These are phyloP conservation scores for Cryptomyrus ogoouensis DNA, from an alignment of 2,113 vertebrate species.

Conservation along the genomic window DNA sequence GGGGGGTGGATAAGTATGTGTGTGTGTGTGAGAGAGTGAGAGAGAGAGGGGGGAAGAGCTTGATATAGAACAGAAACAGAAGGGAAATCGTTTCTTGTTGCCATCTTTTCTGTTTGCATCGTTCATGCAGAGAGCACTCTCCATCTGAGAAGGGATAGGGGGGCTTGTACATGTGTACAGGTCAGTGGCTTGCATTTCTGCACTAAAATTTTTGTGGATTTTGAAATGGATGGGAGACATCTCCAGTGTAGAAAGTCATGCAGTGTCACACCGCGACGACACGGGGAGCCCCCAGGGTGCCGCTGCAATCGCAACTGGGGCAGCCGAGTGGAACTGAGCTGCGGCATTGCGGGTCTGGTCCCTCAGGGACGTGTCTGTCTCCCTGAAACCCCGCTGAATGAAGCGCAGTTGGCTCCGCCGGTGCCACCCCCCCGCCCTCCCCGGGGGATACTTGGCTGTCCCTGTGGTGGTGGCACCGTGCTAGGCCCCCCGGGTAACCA, in stretches of 20 bases:
- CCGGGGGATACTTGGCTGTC: background rate
- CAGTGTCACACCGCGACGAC: background rate
- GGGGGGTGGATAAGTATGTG: slow-evolving; percentile 23
- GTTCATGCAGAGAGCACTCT: too few relatives aligned
- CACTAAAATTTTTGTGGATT: background rate
- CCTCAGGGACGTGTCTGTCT: background rate
- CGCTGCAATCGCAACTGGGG: background rate
- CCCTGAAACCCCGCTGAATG: background rate
- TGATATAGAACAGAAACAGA: background rate
- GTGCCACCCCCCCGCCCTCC: background rate
- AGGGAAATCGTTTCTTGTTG: background rate
- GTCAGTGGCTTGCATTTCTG: background rate
- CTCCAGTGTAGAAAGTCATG: background rate
- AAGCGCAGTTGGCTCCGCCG: background rate
- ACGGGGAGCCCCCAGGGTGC: background rate
- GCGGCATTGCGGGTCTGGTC: background rate
- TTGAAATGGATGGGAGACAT: background rate
- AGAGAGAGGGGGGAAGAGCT: background rate
- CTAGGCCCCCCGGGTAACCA: background rate
- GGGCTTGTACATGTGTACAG: background rate
- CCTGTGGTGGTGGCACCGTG: background rate
- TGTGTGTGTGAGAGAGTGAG: background rate
- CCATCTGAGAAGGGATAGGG: too few relatives aligned
- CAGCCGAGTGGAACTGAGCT: background rate
- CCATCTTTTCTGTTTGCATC: background rate